Evolutionary conservation across 2,113 vertebrate genomes (phyloP).

Genomic region (Phyllopteryx taeniolatus): DNA sequence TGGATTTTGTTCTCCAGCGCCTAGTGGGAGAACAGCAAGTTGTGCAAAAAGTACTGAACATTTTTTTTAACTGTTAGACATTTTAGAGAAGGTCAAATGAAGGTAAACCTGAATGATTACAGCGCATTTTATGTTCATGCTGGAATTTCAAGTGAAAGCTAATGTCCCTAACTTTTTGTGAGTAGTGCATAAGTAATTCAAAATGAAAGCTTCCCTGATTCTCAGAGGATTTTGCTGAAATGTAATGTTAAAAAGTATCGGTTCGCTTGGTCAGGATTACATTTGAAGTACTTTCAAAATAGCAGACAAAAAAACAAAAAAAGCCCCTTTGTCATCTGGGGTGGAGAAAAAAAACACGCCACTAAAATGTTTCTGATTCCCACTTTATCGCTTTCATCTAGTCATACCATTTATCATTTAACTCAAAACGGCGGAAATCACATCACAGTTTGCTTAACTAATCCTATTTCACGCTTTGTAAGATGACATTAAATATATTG

Average conservation of each 20-base stretch:
- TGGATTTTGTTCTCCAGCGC: slow-evolving; percentile 7
- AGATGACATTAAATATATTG: not conserved
- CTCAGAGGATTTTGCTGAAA: not conserved
- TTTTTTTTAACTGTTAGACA: no score
- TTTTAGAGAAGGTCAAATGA: not conserved
- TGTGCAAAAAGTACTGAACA: not conserved
- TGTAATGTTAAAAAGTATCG: not conserved
- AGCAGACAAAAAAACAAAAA: not conserved
- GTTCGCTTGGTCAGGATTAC: not conserved
- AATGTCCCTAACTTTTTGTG: no score
- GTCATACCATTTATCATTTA: not conserved
- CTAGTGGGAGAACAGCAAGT: not conserved
- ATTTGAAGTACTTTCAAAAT: not conserved
- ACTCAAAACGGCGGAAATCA: not conserved
- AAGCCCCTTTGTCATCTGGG: not conserved
- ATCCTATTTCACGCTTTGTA: not conserved
- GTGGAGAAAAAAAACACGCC: not conserved
- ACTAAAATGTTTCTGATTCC: no score
- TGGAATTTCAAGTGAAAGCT: no score
- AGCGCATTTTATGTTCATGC: no score
- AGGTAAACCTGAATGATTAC: not conserved
- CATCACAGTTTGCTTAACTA: not conserved
- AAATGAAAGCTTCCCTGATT: not conserved
- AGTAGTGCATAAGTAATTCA: no score
- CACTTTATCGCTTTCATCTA: no score